These are phyloP conservation scores for Narcine bancroftii DNA, from an alignment of 2,113 vertebrate genomes.

Conservation along the genomic window DNA sequence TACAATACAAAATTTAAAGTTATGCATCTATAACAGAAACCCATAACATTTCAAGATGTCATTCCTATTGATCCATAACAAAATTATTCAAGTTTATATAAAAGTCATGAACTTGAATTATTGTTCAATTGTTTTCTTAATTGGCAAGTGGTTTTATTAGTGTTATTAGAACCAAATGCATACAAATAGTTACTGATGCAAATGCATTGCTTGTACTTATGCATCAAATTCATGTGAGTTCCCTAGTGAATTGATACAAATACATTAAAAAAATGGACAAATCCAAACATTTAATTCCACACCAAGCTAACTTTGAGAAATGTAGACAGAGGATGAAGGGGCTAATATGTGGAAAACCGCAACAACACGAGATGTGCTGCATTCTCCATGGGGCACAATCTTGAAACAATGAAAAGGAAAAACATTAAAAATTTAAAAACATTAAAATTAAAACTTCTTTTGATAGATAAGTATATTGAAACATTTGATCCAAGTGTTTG, in stretches of 20 bases:
- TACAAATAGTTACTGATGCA: too few species aligned
- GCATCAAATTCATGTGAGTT: too few species aligned
- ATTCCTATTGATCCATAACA: neutral
- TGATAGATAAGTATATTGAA: neutral
- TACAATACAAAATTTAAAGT: neutral
- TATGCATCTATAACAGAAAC: neutral
- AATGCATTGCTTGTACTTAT: too few species aligned
- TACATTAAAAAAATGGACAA: too few species aligned
- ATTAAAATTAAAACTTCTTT: neutral
- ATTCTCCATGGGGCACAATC: neutral
- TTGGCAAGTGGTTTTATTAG: neutral
- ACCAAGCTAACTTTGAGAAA: too few species aligned
- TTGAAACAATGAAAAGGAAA: neutral
- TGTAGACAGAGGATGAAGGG: neutral
- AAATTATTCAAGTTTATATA: constrained; percentile 3
- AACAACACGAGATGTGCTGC: neutral
- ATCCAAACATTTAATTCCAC: too few species aligned
- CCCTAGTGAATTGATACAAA: too few species aligned
- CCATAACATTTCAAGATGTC: neutral
- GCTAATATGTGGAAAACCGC: neutral
- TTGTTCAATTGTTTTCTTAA: neutral
- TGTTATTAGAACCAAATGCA: too few species aligned
- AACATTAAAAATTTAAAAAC: neutral
- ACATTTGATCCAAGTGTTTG: neutral
- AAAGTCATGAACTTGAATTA: neutral